Conservation (phyloP, 2,113 vertebrate species). For the Dicaeum eximium region DNA sequence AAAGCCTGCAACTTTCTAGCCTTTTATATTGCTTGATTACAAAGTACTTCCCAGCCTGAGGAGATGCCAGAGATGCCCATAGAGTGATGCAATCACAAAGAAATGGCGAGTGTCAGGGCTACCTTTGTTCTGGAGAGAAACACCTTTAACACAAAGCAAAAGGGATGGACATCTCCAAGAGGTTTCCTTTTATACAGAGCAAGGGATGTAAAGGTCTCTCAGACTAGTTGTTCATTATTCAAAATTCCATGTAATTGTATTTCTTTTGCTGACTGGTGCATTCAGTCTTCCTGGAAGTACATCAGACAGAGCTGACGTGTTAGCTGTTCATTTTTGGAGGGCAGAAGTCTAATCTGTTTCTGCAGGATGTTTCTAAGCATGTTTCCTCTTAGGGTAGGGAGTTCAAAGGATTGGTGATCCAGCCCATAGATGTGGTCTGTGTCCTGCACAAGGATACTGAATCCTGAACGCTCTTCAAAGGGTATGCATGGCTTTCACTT, state of each 20-base stretch:
- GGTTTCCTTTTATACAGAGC: background rate
- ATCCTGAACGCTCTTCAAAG: background rate
- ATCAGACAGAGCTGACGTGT: background rate
- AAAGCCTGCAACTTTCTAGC: background rate
- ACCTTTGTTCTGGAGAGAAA: background rate
- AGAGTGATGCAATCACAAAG: background rate
- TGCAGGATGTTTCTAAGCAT: background rate
- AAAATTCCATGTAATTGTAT: background rate
- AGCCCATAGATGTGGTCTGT: background rate
- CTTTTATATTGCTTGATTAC: background rate
- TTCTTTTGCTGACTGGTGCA: background rate
- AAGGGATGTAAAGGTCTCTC: background rate
- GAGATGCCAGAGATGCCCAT: background rate
- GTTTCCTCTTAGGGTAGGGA: background rate
- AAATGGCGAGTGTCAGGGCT: accelerated
- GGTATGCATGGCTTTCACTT: background rate
- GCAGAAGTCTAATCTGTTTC: background rate
- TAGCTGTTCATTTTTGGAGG: background rate
- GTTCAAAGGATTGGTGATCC: background rate
- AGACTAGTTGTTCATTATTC: background rate
- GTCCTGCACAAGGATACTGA: background rate
- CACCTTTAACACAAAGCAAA: background rate
- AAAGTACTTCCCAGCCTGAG: background rate
- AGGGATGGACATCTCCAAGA: background rate
- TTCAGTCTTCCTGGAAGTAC: background rate